Conservation (phyloP, 2,797 vertebrate species). For the Acestrorhynchus altus region DNA sequence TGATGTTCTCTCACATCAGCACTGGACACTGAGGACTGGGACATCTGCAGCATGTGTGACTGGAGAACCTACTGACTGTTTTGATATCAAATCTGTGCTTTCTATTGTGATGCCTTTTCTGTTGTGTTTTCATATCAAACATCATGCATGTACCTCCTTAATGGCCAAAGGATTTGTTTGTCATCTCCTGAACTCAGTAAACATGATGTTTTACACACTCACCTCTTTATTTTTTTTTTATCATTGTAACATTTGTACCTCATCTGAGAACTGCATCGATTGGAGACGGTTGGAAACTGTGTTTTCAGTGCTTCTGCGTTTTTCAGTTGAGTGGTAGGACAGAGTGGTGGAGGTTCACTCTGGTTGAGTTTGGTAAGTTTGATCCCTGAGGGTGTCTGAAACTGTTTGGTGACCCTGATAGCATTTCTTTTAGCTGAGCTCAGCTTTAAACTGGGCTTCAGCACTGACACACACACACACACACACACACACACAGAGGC, state of each 20-base stretch:
- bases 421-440: background rate
- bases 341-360: slow-evolving; percentile 34
- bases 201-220: background rate
- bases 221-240: background rate
- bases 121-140: background rate
- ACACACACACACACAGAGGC: background rate
- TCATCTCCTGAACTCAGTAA: background rate
- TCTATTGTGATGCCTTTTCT: background rate
- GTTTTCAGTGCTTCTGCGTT: slow-evolving; percentile 35
- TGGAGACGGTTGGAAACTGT: slow-evolving; percentile 19
- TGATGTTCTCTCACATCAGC: background rate
- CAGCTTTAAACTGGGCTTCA: background rate
- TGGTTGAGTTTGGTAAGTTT: slow-evolving; percentile 42
- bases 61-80: background rate
- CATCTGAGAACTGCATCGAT: background rate
- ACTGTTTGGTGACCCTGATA: slow-evolving; percentile 30
- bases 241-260: background rate
- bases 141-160: background rate
- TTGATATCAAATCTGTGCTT: background rate
- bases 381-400: slow-evolving; percentile 32
- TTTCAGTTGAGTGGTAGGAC: slow-evolving; percentile 31
- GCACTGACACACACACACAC: background rate
- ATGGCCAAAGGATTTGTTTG: slow-evolving; percentile 2
- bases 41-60: background rate
- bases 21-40: background rate